Conservation (phyloP, 2,888 invertebrate species). For the Hyles lineata region DNA sequence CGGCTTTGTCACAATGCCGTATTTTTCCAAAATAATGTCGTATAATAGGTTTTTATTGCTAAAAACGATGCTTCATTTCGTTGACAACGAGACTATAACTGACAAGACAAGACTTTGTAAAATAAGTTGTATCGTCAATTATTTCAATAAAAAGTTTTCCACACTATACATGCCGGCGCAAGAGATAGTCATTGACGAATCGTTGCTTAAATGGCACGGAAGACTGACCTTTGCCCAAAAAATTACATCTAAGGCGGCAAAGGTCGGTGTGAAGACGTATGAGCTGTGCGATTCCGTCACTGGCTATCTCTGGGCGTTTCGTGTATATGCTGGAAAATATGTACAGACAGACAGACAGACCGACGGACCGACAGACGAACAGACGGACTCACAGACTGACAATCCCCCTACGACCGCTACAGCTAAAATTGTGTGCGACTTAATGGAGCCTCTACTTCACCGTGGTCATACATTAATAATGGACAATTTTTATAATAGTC, state of each 20-base stretch:
- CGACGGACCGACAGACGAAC: neutral
- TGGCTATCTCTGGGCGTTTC: conserved; percentile 44
- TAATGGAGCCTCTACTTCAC: conserved; percentile 40
- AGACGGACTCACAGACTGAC: neutral
- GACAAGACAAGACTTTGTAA: no score
- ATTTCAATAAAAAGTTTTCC: neutral
- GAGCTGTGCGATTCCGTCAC: conserved; percentile 32
- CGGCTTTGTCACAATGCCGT: no score
- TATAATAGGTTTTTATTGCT: no score
- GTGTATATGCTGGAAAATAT: conserved; percentile 34
- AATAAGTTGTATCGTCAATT: neutral
- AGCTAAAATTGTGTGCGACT: conserved; percentile 33
- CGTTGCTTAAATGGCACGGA: conserved; percentile 29
- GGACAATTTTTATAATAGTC: conserved; percentile 47
- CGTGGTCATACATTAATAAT: conserved; percentile 45
- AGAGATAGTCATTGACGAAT: conserved; percentile 29
- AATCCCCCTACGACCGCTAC: neutral
- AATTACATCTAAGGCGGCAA: conserved; percentile 25
- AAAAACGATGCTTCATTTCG: no score
- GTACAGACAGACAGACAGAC: neutral
- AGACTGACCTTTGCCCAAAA: conserved; percentile 24
- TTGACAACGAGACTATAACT: no score
- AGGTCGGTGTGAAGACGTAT: conserved; percentile 28
- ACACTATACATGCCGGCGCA: neutral
- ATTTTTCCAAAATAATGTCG: no score